phyloP scores from a whole-genome alignment of 2,888 invertebrate species.

The Lepidochrysops patricia region DNA sequence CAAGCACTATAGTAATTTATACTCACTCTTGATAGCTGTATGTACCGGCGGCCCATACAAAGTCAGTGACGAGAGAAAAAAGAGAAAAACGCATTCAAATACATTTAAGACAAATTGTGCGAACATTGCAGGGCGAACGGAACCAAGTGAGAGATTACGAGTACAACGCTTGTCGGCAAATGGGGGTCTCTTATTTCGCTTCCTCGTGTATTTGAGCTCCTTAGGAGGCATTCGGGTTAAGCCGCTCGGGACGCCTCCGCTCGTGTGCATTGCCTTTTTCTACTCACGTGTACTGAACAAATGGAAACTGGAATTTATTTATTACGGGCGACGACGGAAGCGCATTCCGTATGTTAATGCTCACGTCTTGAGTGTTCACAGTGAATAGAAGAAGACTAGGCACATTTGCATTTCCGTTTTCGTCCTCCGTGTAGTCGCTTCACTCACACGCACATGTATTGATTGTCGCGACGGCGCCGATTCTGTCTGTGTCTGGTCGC shows the following conservation, averaged over 20 bases:
- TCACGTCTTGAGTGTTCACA: neutral
- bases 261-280: conserved; percentile 63
- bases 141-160: conserved; percentile 75
- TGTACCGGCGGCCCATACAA: conserved; percentile 81
- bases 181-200: conserved; percentile 61
- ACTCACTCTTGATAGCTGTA: conserved; percentile 82
- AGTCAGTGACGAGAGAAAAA: conserved; percentile 79
- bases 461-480: conserved; percentile 74
- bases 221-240: conserved; percentile 62
- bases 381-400: conserved; percentile 45
- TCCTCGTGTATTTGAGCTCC: conserved; percentile 67
- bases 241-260: conserved; percentile 53
- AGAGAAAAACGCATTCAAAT: conserved; percentile 76
- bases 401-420: conserved; percentile 30
- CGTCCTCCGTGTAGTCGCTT: conserved; percentile 49
- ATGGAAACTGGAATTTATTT: conserved; percentile 38
- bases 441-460: conserved; percentile 82
- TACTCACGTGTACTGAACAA: conserved; percentile 40
- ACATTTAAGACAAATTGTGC: conserved; percentile 75
- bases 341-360: conserved; percentile 7
- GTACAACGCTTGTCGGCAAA: conserved; percentile 70
- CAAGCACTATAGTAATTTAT: conserved; percentile 77
- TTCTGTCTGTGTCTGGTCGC: conserved; percentile 54
- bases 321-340: conserved; percentile 32
- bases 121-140: conserved; percentile 75